Evolutionary conservation across 2,888 invertebrate species (phyloP).

Genomic region (Pycnomerus fuliginosus): DNA sequence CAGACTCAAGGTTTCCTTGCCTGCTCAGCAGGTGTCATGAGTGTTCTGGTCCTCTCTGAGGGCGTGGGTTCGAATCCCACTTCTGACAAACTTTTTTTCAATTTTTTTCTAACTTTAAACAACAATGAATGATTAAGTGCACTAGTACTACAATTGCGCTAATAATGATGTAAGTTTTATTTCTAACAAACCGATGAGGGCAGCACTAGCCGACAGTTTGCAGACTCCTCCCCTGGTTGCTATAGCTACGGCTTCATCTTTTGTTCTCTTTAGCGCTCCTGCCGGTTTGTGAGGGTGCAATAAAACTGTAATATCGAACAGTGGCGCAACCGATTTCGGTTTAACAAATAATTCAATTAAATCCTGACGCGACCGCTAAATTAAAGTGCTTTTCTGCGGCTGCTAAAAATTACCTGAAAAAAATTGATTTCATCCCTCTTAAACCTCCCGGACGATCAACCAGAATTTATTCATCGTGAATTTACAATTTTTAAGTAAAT

Average conservation of each 20-base stretch:
- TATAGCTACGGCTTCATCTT: conserved; percentile 50
- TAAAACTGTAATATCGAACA: conserved; percentile 30
- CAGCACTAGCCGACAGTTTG: conserved; percentile 36
- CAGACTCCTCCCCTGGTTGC: conserved; percentile 39
- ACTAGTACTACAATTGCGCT: background rate
- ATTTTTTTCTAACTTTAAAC: too few relatives aligned
- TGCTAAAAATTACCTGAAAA: too few relatives aligned
- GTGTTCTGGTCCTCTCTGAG: conserved; percentile 49
- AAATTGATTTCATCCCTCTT: too few relatives aligned
- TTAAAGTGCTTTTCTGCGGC: too few relatives aligned
- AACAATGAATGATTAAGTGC: background rate
- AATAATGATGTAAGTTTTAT: background rate
- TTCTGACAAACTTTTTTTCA: conserved; percentile 32
- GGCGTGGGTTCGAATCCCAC: conserved; percentile 47
- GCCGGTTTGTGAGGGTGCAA: conserved; percentile 35
- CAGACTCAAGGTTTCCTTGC: conserved; percentile 45
- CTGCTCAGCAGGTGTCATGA: conserved; percentile 29
- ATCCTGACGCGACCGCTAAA: too few relatives aligned
- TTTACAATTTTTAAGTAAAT: too few relatives aligned
- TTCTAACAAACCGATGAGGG: conserved; percentile 17
- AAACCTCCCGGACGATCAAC: too few relatives aligned
- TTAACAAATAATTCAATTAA: too few relatives aligned
- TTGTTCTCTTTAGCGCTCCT: conserved; percentile 46
- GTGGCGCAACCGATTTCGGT: conserved; percentile 28
- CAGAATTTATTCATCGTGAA: too few relatives aligned